Evolutionary conservation across 1,140 invertebrate genomes (phyloP).

Genomic region (Ceratina calcarata): DNA sequence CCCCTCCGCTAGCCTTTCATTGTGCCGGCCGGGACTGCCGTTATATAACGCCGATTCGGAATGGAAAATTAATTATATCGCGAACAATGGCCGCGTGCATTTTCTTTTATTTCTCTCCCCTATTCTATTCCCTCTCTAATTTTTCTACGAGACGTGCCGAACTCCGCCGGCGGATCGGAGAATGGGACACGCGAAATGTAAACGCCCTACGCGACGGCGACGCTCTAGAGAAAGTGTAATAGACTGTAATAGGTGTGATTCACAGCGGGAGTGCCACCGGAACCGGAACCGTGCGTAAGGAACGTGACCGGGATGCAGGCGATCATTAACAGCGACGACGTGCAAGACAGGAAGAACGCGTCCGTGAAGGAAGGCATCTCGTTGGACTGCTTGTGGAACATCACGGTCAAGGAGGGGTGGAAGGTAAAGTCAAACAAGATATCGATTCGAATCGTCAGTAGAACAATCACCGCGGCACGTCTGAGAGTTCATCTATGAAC

Average conservation of each 20-base stretch:
- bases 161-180: too few relatives aligned
- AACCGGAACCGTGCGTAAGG: conserved; percentile 81
- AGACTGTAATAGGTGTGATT: conserved; percentile 68
- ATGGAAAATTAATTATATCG: conserved; percentile 20
- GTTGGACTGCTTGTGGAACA: conserved; percentile 91
- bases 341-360: conserved; percentile 80
- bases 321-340: conserved; percentile 81
- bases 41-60: conserved; percentile 28
- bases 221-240: conserved; percentile 53
- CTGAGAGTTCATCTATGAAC: too few relatives aligned
- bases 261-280: conserved; percentile 77
- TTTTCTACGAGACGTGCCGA: not conserved
- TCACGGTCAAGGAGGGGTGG: conserved; percentile 84
- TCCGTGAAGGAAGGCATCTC: conserved; percentile 81
- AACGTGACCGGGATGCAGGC: conserved; percentile 80
- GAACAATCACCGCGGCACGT: too few relatives aligned
- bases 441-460: too few relatives aligned
- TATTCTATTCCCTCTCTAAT: not conserved
- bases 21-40: not conserved
- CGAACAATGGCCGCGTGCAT: conserved; percentile 1
- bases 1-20: not conserved
- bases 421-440: conserved; percentile 81
- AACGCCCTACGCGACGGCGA: not conserved
- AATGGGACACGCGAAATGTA: not conserved
- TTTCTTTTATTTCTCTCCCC: not conserved